Percentiles rank a stretch among this genome's conserved stretches.
Evolutionary conservation across 2,888 invertebrate species (phyloP).

Genomic region (Lagria hirta): DNA sequence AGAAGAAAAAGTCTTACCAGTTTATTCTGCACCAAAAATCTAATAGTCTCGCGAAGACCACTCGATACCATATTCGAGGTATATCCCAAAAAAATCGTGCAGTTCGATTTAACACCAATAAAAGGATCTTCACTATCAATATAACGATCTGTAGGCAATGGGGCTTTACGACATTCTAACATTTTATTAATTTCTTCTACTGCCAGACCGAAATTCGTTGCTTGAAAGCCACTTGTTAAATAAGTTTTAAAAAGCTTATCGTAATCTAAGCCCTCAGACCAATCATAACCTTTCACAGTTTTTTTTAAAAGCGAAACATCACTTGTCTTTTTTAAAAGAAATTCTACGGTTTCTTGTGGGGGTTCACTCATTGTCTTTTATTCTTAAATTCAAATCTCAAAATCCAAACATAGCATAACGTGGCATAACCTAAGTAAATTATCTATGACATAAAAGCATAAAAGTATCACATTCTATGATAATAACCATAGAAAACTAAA

Average conservation of each 20-base stretch:
- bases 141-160: conserved; percentile 68
- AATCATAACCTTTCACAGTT: conserved; percentile 85
- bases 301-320: conserved; percentile 44
- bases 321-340: conserved; percentile 45
- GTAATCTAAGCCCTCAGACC: conserved; percentile 87
- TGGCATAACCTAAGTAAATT: no score
- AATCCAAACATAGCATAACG: no score
- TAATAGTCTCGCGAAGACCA: conserved; percentile 88
- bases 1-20: conserved; percentile 61
- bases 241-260: conserved; percentile 80
- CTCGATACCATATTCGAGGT: conserved; percentile 97
- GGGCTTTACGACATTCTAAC: conserved; percentile 73
- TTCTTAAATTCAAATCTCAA: no score
- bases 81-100: conserved; percentile 95
- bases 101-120: conserved; percentile 74
- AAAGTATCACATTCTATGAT: no score
- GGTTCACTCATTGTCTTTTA: no score
- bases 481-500: no score
- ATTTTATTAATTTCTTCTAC: conserved; percentile 91
- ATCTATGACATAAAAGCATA: no score
- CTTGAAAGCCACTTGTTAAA: conserved; percentile 90
- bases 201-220: conserved; percentile 90
- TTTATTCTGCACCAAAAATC: conserved; percentile 82
- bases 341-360: conserved; percentile 32
- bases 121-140: conserved; percentile 76